Conservation (phyloP, 2,888 invertebrate species). For the Eupithecia abbreviata region DNA sequence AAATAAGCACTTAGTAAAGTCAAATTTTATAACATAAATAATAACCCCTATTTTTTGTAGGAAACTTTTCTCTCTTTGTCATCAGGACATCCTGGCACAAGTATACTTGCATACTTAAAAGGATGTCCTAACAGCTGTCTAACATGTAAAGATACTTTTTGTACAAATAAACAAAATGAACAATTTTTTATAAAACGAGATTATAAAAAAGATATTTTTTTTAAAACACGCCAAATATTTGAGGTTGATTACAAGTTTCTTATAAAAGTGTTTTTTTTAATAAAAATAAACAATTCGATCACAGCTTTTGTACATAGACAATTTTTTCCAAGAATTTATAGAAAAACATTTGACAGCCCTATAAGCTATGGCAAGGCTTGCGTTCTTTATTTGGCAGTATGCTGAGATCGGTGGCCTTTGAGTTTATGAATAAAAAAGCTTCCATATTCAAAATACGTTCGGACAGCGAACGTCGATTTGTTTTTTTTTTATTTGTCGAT, state of each 20-base stretch:
- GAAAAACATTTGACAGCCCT: constrained; percentile 19
- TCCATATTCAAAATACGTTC: constrained; percentile 36
- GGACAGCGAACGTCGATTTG: constrained; percentile 29
- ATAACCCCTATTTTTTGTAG: no score
- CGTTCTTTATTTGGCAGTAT: constrained; percentile 39
- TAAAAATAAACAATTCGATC: no score
- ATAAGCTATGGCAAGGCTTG: constrained; percentile 19
- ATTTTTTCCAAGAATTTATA: neutral
- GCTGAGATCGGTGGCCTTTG: constrained; percentile 35
- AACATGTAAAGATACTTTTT: no score
- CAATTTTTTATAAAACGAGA: no score
- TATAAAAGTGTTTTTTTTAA: no score
- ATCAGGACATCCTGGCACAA: no score
- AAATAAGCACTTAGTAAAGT: no score
- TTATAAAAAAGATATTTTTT: neutral
- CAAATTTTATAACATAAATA: no score
- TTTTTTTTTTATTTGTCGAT: constrained; percentile 22
- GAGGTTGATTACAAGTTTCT: neutral
- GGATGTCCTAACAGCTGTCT: no score
- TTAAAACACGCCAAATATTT: neutral
- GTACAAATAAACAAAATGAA: no score
- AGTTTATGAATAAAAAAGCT: constrained; percentile 35
- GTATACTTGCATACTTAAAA: no score
- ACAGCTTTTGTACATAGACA: neutral
- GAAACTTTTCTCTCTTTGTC: no score